Conservation (phyloP, 2,888 invertebrate species). For the Trachelus tabidus region DNA sequence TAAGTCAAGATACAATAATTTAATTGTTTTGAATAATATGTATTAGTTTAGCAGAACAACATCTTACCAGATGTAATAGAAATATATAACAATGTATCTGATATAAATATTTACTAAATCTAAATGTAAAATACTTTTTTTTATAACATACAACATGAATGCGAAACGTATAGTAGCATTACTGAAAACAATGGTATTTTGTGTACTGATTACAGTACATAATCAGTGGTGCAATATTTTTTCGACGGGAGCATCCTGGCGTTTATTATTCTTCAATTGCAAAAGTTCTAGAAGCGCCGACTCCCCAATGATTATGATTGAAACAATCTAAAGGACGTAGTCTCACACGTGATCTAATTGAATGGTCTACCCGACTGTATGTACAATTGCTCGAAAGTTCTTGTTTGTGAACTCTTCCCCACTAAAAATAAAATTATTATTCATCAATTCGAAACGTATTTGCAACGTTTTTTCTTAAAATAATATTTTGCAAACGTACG, state of each 20-base stretch:
- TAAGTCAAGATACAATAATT: neutral
- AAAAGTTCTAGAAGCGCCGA: constrained; percentile 42
- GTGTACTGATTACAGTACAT: constrained; percentile 33
- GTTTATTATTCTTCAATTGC: constrained; percentile 27
- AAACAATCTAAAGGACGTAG: constrained; percentile 36
- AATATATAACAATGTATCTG: too few species aligned
- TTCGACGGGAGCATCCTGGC: constrained; percentile 16
- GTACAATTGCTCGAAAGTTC: neutral
- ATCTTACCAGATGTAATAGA: too few species aligned
- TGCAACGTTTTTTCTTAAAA: neutral
- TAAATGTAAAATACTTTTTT: too few species aligned
- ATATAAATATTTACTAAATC: too few species aligned
- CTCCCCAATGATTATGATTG: constrained; percentile 42
- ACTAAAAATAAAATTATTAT: neutral
- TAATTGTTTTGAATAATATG: neutral
- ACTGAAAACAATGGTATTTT: neutral
- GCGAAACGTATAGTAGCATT: neutral
- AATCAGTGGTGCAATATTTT: constrained; percentile 23
- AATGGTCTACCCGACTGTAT: constrained; percentile 24
- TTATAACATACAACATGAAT: neutral
- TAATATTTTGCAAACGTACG: neutral
- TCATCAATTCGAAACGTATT: neutral
- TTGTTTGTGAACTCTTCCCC: neutral
- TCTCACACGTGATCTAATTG: constrained; percentile 35
- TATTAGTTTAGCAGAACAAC: too few species aligned